Evolutionary conservation across 2,113 vertebrate species (phyloP).

Genomic region (Sardina pilchardus): DNA sequence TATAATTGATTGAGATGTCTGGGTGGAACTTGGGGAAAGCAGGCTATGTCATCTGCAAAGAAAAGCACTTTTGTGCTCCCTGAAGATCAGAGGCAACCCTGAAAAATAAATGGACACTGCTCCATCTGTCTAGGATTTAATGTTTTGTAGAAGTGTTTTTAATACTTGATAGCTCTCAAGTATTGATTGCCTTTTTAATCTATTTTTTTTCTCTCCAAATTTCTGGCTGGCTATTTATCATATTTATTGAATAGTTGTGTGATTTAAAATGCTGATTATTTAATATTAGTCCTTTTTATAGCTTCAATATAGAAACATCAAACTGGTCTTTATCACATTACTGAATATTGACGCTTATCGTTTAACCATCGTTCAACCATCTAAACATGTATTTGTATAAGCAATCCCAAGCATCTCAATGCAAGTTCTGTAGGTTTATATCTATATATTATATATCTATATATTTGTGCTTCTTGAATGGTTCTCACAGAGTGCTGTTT

Average conservation of each 20-base stretch:
- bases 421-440: background rate
- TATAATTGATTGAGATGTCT: conserved; percentile 86
- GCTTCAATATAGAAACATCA: background rate
- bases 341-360: background rate
- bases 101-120: conserved; percentile 75
- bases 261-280: background rate
- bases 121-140: conserved; percentile 62
- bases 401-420: background rate
- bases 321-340: background rate
- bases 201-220: background rate
- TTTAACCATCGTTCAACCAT: background rate
- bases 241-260: background rate
- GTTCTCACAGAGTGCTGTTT: background rate
- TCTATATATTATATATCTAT: too few relatives aligned
- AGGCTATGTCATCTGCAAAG: conserved; percentile 78
- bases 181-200: conserved; percentile 40
- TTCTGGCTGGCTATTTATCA: background rate
- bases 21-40: conserved; percentile 77
- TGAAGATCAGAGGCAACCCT: conserved; percentile 71
- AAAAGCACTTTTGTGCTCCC: conserved; percentile 79
- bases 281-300: background rate
- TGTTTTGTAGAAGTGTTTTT: conserved; percentile 49
- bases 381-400: background rate
- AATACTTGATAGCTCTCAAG: conserved; percentile 53
- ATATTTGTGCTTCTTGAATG: background rate